Conservation (phyloP, 2,888 invertebrate genomes). For the Sphaeridia pumilis region DNA sequence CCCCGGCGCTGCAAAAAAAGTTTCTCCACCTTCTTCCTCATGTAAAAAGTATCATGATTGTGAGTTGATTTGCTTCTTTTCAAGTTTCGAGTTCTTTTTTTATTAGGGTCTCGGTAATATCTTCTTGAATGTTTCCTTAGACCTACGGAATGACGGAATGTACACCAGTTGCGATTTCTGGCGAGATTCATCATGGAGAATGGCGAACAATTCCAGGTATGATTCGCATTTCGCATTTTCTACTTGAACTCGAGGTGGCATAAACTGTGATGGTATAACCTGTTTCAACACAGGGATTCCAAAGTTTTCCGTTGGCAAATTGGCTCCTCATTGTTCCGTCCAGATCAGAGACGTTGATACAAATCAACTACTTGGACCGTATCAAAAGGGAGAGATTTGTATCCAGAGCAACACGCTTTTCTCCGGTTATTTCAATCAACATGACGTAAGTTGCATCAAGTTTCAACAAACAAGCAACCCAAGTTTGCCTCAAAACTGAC, state of each 20-base stretch:
- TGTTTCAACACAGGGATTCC: conserved; percentile 17
- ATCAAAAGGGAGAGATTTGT: conserved; percentile 43
- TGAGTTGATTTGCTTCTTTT: conserved; percentile 6
- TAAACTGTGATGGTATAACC: neutral
- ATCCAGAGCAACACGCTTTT: conserved; percentile 37
- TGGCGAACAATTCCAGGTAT: conserved; percentile 8
- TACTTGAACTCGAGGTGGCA: neutral
- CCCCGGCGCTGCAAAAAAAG: conserved; percentile 21
- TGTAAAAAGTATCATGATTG: conserved; percentile 23
- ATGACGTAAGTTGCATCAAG: conserved; percentile 15
- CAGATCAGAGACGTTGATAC: conserved; percentile 38
- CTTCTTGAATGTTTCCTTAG: conserved; percentile 6
- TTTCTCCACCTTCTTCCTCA: conserved; percentile 25
- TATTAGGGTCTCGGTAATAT: too few species aligned
- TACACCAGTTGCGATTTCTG: conserved; percentile 4
- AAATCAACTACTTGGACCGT: conserved; percentile 37
- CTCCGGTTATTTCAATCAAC: conserved; percentile 21
- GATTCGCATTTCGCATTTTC: neutral
- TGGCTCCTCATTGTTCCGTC: conserved; percentile 22
- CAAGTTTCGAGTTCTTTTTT: neutral
- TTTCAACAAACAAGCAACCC: neutral
- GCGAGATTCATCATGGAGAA: conserved; percentile 5
- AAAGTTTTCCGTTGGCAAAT: conserved; percentile 23
- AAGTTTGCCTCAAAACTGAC: too few species aligned
- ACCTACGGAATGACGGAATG: conserved; percentile 29